Evolutionary conservation across 30 jellyfish, hydroid and myxozoan species (phyloP).

Genomic region (Aurelia coerulea): DNA sequence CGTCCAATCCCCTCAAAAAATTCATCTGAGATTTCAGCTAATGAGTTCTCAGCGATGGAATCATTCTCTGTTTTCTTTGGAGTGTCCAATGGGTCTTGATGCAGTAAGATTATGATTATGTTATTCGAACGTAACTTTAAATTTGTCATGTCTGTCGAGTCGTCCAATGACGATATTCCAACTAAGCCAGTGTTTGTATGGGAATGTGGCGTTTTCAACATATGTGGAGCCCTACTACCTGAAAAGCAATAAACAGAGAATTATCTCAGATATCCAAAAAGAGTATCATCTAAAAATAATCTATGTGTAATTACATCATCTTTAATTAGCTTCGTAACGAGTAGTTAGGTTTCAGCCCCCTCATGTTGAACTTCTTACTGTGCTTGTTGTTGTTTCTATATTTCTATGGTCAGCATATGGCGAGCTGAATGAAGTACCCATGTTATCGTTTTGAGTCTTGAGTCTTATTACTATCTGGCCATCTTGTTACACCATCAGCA

Average conservation of each 20-base stretch:
- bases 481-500: no score
- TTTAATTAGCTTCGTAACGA: no score
- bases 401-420: no score
- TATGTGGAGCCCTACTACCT: slow-evolving; percentile 30
- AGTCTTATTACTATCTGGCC: no score
- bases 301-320: no score
- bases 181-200: slow-evolving; percentile 84
- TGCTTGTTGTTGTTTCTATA: no score
- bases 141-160: slow-evolving; percentile 72
- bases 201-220: slow-evolving; percentile 31
- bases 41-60: slow-evolving; percentile 44
- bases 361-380: no score
- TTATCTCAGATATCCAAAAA: background rate
- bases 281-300: no score
- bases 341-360: no score
- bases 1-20: slow-evolving; percentile 84
- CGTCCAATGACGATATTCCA: slow-evolving; percentile 86
- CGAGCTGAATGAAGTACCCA: no score
- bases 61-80: slow-evolving; percentile 23
- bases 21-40: slow-evolving; percentile 75
- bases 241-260: background rate
- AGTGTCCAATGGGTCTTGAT: slow-evolving; percentile 82
- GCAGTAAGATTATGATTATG: slow-evolving; percentile 77
- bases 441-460: no score
- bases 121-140: slow-evolving; percentile 81